Evolutionary conservation across 1,140 invertebrate species (phyloP), one percentile per base, ranked within the genome.

Genomic region (Amphibalanus amphitrite): DNA sequence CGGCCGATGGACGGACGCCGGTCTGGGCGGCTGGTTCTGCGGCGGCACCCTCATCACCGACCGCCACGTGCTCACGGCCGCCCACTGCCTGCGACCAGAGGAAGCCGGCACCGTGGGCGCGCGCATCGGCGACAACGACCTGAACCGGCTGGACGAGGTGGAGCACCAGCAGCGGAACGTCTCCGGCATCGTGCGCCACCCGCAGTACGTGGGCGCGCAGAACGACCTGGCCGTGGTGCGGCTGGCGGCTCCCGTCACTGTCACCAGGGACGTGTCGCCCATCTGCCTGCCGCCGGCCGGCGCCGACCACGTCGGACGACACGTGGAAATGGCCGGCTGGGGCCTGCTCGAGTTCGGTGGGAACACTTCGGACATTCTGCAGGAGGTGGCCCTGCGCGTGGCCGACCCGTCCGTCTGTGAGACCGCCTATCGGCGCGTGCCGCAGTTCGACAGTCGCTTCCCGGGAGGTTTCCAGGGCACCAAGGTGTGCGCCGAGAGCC

Each of bases 31-130:
- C 30, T 47, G 47, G 29, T 91, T 91, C 4, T 95, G 92, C 78
- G 92, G 93, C 3, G 93, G 91, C 4, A 90, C 91, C 0, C 80
- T 95, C 26, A 83, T 95, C 67, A 92, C 90, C 71, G 89, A 93
- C 75, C 82, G 88, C 81, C 93, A 91, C 91, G 89, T 95, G 1
- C 85, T 94, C 4, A 93, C 90, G 0, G 90, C 90, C 0, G 90
- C 90, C 29, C 90, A 93, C 80, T 93, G 90, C 79, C 90, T 65
- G 78, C 79, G 38, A 75, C 88, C 86, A 69, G 91, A 90, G 33
- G 85, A 90, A 28, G 92, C 91, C 76, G 88, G 85, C 29, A 91
- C 91, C 77, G 83, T 95, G 40, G 87, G 90, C 76, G 90, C 95
- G 0, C 84, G 92, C 26, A 82, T 95, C 0, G 92, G 93, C 0